Evolutionary conservation across 35 echinoderm and acorn worm species (phyloP).

Genomic region (Lytechinus pictus): DNA sequence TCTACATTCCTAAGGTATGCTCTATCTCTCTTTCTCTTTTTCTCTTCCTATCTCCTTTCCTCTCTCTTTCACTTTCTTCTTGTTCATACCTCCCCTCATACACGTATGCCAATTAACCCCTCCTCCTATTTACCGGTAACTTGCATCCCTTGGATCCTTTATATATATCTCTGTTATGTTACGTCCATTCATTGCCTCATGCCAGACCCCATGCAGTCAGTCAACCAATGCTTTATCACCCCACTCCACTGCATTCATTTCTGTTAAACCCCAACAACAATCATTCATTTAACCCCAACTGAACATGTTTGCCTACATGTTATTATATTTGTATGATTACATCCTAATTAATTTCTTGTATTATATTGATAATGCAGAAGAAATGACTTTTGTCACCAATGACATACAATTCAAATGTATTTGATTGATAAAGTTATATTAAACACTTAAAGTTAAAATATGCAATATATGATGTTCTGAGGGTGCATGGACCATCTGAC

Average conservation of each 20-base stretch:
- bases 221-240: background rate
- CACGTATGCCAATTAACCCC: background rate
- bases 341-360: background rate
- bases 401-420: too few relatives aligned
- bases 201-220: background rate
- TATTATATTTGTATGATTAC: background rate
- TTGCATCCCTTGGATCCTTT: background rate
- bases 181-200: background rate
- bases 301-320: background rate
- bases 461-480: too few relatives aligned
- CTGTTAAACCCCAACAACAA: background rate
- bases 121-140: background rate
- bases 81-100: too few relatives aligned
- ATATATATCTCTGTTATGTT: background rate
- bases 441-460: too few relatives aligned
- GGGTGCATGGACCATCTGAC: too few relatives aligned
- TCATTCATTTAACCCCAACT: background rate
- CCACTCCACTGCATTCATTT: background rate
- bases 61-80: background rate
- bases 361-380: background rate
- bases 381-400: background rate
- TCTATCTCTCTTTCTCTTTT: background rate
- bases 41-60: background rate
- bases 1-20: background rate
- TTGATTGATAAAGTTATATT: too few relatives aligned